Base-by-base conservation (phyloP, 2,888 invertebrate genomes). In the Luperina testacea region DNA sequence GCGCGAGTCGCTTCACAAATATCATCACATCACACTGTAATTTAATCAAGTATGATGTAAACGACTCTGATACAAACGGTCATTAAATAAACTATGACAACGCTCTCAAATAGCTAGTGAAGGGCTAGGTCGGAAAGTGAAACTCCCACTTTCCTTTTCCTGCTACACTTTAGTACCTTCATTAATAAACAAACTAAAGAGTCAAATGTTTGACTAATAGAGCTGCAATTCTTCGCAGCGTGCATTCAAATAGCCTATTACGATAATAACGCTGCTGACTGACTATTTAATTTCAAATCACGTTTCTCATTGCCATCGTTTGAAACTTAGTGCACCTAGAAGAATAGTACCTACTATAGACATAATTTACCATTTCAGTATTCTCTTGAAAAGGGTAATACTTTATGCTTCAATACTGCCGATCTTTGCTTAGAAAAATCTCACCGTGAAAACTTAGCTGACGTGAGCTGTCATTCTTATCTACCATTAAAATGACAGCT, bases 11-110 rank as follows among this genome's bases (percentile, higher is more conserved):
- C 78, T 85, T 86, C 83, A 88, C 85, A 88, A 86, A 88, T 87
- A 90, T 78, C 72, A 81, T 81, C 83, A 72, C 83, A 85, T 80
- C 80, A 82, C 84, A 81, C 77, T 84, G 78, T 86, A 88, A 90
- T 88, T 89, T 79, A 89, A 91, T 88, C 87, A 88, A 86, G 87
- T 80, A 91, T 93, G 93, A 93, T 92, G 92, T 90, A 91, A 73
- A 83, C 76, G 61, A 17, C 42, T 69, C 45, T 65, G 53, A 53
- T 63, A 61, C 17, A 61, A 91, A 90, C 87, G 80, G 82, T 87
- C 84, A 85, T 90, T 90, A 88, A 63, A 63, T 90, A 88, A 84
- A 77, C 69, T 68, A 78, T 86, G 81, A 82, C 71, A 70, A 65
- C 57, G 38, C 45, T 68, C 32, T 53, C 68, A 75, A 59, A 70